Conservation (phyloP, 2,888 invertebrate genomes). For the Artemia sinica region DNA sequence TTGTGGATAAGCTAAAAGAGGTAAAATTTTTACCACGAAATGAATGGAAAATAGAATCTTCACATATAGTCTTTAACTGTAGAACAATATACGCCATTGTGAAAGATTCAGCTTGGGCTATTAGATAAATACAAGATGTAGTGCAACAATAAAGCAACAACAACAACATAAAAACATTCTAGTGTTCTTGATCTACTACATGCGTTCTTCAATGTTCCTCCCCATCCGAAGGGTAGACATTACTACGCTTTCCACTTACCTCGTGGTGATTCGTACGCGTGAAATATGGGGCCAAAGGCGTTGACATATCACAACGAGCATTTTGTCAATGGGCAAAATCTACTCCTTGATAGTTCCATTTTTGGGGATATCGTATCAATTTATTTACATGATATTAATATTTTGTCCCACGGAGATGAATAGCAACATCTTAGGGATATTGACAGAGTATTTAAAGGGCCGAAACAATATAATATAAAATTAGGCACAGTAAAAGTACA, state of each 20-base stretch:
- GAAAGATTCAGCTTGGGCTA: background rate
- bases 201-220: background rate
- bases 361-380: slow-evolving; percentile 1
- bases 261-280: background rate
- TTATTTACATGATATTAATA: background rate
- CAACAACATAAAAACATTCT: background rate
- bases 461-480: no score
- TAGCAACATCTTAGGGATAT: no score
- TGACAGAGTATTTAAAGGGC: no score
- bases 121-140: background rate
- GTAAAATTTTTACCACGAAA: background rate
- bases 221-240: background rate
- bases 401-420: no score
- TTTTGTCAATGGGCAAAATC: background rate
- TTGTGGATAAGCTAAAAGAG: background rate
- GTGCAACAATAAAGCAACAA: background rate
- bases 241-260: background rate
- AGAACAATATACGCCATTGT: background rate
- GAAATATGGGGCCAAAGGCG: background rate
- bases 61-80: background rate
- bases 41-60: background rate
- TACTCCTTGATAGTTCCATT: background rate
- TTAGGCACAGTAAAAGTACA: no score
- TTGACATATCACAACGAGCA: background rate
- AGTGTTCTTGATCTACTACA: background rate